Percentiles rank a stretch among this genome's conserved stretches.
These are phyloP conservation scores for Melanargia galathea DNA, from an alignment of 2,888 invertebrate species.

Conservation along the genomic window DNA sequence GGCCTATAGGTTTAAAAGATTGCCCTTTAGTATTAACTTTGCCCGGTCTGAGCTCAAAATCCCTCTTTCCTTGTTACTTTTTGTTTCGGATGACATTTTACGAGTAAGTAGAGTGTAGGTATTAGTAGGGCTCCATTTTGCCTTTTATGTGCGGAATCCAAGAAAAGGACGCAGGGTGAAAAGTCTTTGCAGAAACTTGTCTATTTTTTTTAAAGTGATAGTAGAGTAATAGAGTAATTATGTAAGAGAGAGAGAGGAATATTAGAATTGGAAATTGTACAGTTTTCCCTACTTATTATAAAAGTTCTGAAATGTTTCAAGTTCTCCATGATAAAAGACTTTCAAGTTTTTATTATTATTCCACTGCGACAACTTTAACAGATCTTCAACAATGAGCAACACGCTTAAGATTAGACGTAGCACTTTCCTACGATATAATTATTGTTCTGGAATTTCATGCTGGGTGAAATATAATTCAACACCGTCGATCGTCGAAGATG, in stretches of 20 bases:
- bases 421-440: not conserved
- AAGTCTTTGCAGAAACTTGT: too few relatives aligned
- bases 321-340: slow-evolving; percentile 11
- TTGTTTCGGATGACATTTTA: too few relatives aligned
- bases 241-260: not conserved
- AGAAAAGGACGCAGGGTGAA: too few relatives aligned
- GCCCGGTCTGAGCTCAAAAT: too few relatives aligned
- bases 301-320: slow-evolving; percentile 13
- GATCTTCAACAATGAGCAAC: not conserved
- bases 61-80: too few relatives aligned
- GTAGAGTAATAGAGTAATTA: too few relatives aligned
- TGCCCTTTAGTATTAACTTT: too few relatives aligned
- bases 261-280: not conserved
- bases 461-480: not conserved
- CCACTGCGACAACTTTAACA: slow-evolving; percentile 18
- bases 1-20: too few relatives aligned
- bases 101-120: too few relatives aligned
- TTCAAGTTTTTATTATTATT: slow-evolving; percentile 13
- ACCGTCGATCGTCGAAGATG: not conserved
- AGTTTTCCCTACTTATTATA: slow-evolving; percentile 10
- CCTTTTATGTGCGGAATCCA: too few relatives aligned
- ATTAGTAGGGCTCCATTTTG: too few relatives aligned
- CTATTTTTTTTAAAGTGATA: too few relatives aligned
- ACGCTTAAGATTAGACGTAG: not conserved
- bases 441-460: not conserved